Evolutionary conservation across 2,113 vertebrate species (phyloP).

Genomic region (crab-eating macaque (Macaca fascicularis)): DNA sequence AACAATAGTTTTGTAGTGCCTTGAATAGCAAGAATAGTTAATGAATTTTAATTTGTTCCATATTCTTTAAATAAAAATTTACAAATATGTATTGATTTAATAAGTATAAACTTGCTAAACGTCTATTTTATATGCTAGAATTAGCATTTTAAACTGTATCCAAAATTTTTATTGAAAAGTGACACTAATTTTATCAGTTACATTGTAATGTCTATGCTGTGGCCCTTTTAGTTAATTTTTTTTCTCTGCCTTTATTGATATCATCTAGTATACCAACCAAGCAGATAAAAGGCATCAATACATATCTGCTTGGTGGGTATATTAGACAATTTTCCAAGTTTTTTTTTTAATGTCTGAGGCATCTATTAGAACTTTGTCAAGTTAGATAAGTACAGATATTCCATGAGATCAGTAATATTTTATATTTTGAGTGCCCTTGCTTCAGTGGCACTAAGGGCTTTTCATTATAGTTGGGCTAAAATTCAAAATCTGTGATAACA

Average conservation of each 20-base stretch:
- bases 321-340: neutral
- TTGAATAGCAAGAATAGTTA: neutral
- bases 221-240: neutral
- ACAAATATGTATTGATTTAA: neutral
- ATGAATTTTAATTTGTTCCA: neutral
- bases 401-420: neutral
- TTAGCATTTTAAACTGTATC: neutral
- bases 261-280: neutral
- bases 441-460: neutral
- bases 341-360: neutral
- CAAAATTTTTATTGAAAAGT: neutral
- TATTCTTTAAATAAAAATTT: neutral
- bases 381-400: neutral
- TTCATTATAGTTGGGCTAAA: neutral
- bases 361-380: neutral
- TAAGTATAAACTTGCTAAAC: neutral
- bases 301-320: neutral
- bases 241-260: neutral
- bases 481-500: neutral
- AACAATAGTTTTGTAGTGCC: neutral
- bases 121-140: neutral
- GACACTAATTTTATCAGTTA: neutral
- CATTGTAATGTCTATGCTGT: neutral
- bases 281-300: too few species aligned
- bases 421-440: neutral